A percentile compares a stretch with the other conserved stretches of the same genome.
Conservation (phyloP, 2,797 vertebrate genomes). For the Acridotheres tristis region DNA sequence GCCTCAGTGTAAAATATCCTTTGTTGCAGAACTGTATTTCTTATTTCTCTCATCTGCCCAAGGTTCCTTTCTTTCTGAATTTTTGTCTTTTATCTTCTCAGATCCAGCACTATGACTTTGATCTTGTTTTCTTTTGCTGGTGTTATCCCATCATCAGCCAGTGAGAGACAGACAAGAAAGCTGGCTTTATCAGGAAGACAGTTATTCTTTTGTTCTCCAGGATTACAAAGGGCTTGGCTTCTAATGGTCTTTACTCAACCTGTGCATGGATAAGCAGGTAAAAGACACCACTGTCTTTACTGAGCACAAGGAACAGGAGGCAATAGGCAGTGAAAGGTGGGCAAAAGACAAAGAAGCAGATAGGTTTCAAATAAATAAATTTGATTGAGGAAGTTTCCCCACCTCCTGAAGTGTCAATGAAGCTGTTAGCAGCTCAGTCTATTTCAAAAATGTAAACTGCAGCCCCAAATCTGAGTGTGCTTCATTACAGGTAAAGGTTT, state of each 20-base stretch:
- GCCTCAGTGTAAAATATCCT: neutral
- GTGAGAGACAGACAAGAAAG: neutral
- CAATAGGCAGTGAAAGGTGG: neutral
- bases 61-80: neutral
- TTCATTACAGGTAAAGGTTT: neutral
- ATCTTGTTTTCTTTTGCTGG: neutral
- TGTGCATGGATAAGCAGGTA: neutral
- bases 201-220: neutral
- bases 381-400: neutral
- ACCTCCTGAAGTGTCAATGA: neutral
- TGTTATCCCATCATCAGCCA: neutral
- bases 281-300: neutral
- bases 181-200: neutral
- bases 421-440: neutral
- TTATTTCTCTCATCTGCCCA: neutral
- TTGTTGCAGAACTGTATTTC: neutral
- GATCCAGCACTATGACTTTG: neutral
- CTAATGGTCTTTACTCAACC: neutral
- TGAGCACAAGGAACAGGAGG: neutral
- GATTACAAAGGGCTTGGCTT: neutral
- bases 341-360: neutral
- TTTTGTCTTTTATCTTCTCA: neutral
- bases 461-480: neutral
- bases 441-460: neutral
- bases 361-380: neutral